Conservation (phyloP, 2,113 vertebrate genomes). For the Phalacrocorax pelagicus region DNA sequence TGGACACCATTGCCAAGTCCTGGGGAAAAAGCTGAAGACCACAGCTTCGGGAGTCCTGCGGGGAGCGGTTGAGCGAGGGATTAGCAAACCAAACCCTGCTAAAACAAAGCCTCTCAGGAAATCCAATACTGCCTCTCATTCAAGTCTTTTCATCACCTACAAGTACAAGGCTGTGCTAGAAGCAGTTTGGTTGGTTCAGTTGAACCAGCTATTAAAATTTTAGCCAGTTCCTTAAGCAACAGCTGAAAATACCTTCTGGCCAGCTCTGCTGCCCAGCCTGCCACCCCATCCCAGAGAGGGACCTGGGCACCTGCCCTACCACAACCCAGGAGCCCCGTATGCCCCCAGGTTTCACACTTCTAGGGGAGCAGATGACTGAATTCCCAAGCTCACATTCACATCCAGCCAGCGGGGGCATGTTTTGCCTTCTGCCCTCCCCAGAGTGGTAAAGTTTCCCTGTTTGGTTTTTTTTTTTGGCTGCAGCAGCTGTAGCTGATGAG, state of each 20-base stretch:
- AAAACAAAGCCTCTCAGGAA: background rate
- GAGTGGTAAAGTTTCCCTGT: background rate
- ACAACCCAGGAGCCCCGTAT: fast-evolving
- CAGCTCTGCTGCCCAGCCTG: background rate
- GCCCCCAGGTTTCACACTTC: background rate
- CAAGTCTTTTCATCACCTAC: background rate
- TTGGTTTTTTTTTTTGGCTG: background rate
- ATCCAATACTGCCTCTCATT: background rate
- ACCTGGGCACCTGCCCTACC: background rate
- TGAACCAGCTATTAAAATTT: constrained; percentile 3
- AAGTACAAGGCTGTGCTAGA: background rate
- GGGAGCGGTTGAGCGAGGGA: background rate
- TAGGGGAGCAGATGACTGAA: background rate
- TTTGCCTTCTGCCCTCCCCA: background rate
- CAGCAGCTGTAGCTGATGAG: background rate
- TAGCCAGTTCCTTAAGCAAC: background rate
- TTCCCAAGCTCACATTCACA: background rate
- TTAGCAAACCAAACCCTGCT: background rate
- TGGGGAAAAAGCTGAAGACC: background rate
- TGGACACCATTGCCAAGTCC: background rate
- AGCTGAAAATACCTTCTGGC: background rate
- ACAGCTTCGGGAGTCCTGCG: background rate
- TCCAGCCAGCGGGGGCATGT: background rate
- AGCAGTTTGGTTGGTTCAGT: background rate
- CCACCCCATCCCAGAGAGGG: background rate